Evolutionary conservation across 2,888 invertebrate species (phyloP).

Genomic region (Scaptomyza flava): DNA sequence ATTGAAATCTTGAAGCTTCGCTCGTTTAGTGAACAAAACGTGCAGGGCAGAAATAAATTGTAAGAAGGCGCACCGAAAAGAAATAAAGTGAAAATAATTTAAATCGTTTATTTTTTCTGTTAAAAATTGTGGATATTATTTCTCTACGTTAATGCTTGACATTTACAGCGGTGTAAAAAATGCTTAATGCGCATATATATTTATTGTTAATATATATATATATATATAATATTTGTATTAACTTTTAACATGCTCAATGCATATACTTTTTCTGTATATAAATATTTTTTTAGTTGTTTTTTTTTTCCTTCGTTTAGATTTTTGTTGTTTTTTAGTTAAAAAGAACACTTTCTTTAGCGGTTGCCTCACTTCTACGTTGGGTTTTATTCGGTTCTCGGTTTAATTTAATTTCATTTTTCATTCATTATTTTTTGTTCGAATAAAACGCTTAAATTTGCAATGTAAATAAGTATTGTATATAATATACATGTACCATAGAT

Average conservation of each 20-base stretch:
- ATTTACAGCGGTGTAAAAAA: constrained; percentile 69
- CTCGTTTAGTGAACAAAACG: constrained; percentile 7
- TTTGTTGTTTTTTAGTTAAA: constrained; percentile 50
- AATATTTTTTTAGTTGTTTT: constrained; percentile 30
- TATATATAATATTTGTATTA: constrained; percentile 36
- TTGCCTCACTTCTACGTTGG: constrained; percentile 37
- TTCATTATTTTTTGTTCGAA: constrained; percentile 45
- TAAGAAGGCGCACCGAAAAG: constrained; percentile 6
- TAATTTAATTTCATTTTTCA: constrained; percentile 15
- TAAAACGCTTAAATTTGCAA: constrained; percentile 76
- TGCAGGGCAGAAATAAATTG: background rate
- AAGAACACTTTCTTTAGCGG: constrained; percentile 67
- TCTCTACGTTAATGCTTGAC: constrained; percentile 51
- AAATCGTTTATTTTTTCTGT: background rate
- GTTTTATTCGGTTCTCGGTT: constrained; percentile 22
- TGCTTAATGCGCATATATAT: constrained; percentile 42
- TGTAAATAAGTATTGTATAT: constrained; percentile 74
- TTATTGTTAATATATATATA: constrained; percentile 15
- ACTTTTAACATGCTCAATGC: constrained; percentile 58
- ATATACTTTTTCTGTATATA: constrained; percentile 39
- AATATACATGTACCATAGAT: constrained; percentile 32
- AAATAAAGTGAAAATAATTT: background rate
- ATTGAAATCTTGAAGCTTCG: constrained; percentile 29
- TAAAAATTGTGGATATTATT: constrained; percentile 28
- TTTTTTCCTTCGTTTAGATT: constrained; percentile 15